A percentile compares a stretch with the other conserved stretches of the same genome.
Evolutionary conservation across 2,888 invertebrate genomes (phyloP).

Genomic region (Mongoloraphidia duomilia): DNA sequence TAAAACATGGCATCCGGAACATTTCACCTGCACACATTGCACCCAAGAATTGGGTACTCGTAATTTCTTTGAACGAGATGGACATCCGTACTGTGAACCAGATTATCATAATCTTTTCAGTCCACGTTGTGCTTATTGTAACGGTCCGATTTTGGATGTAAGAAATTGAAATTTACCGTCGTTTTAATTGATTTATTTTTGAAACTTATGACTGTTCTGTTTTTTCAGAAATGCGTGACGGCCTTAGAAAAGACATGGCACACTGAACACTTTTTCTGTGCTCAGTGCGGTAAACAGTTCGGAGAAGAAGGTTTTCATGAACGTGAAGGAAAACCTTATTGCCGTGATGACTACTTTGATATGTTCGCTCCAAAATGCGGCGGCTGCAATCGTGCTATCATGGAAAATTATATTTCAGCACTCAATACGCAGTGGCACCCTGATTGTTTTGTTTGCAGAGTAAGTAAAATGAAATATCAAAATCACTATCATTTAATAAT

Average conservation of each 20-base stretch:
- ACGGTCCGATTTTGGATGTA: slow-evolving; percentile 97
- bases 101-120: slow-evolving; percentile 99
- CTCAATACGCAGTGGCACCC: slow-evolving; percentile 97
- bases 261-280: slow-evolving; percentile 97
- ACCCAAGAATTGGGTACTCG: slow-evolving; percentile 90
- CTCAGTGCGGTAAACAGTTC: slow-evolving; percentile 92
- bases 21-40: slow-evolving; percentile 96
- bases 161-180: slow-evolving; percentile 25
- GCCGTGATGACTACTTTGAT: slow-evolving; percentile 90
- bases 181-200: slow-evolving; percentile 3
- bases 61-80: slow-evolving; percentile 97
- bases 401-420: slow-evolving; percentile 97
- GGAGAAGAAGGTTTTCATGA: slow-evolving; percentile 98
- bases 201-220: background rate
- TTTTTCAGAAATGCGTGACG: slow-evolving; percentile 90
- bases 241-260: slow-evolving; percentile 97
- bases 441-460: slow-evolving; percentile 97
- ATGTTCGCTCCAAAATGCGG: slow-evolving; percentile 98
- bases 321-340: slow-evolving; percentile 88
- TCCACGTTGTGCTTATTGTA: slow-evolving; percentile 96
- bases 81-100: slow-evolving; percentile 92
- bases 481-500: background rate
- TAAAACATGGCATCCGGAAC: slow-evolving; percentile 98
- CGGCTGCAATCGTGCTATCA: slow-evolving; percentile 88
- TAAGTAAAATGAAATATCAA: slow-evolving; percentile 36